Evolutionary conservation across 1,140 invertebrate species (phyloP).

Genomic region (Cardiocondyla obscurior): DNA sequence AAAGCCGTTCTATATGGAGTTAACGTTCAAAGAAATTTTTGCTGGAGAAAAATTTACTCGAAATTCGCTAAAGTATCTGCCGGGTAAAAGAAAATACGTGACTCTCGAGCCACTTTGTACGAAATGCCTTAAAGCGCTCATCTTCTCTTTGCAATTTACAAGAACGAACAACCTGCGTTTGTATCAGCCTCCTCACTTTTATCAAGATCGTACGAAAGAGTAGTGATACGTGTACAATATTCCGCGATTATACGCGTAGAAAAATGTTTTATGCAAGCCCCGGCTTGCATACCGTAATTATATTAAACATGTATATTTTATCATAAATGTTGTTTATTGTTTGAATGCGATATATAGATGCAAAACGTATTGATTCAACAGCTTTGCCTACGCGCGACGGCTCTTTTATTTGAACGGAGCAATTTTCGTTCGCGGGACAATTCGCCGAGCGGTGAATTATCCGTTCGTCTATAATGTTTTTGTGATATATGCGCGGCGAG

Average conservation of each 20-base stretch:
- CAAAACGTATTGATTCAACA: neutral
- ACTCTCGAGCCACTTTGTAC: slow-evolving; percentile 3
- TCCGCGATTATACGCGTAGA: neutral
- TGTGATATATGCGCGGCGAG: neutral
- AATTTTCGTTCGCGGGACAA: slow-evolving; percentile 9
- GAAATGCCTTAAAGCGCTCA: slow-evolving; percentile 17
- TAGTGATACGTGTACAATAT: neutral
- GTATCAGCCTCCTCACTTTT: neutral
- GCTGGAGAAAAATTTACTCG: slow-evolving; percentile 10
- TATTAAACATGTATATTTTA: neutral
- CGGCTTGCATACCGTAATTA: neutral
- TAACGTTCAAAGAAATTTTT: slow-evolving; percentile 7
- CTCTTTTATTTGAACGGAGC: slow-evolving; percentile 12
- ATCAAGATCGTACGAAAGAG: neutral
- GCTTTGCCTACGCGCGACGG: too few species aligned
- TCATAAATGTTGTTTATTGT: neutral
- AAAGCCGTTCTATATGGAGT: neutral
- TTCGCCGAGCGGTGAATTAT: neutral
- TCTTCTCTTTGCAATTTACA: slow-evolving; percentile 19
- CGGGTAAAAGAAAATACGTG: slow-evolving; percentile 14
- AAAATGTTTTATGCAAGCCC: neutral
- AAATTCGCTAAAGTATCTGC: slow-evolving; percentile 8
- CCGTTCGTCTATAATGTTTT: slow-evolving; percentile 15
- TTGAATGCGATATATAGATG: neutral
- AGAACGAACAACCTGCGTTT: slow-evolving; percentile 16